Base-by-base conservation (phyloP, 1,140 invertebrate species). In the Euura saliciscinereae region DNA sequence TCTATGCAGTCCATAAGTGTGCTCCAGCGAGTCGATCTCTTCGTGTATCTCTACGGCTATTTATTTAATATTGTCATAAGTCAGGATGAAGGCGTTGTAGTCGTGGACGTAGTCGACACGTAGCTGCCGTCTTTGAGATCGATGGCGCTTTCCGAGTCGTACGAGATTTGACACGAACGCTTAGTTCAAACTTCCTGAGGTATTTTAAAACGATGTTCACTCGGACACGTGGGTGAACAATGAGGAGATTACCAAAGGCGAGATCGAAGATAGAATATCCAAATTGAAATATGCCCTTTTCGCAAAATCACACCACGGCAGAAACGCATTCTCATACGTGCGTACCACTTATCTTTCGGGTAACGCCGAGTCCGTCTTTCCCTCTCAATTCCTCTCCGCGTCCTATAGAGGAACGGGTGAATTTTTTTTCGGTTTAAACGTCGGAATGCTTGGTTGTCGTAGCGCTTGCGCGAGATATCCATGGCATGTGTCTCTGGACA, bases 31-130 rank as follows among this genome's bases (percentile, higher is more conserved):
- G 71, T 42, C 28, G 28, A 28, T 28, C 66, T 67, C 68, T 28
- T 70, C 28, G 66, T 69, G 65, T 71, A 68, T 65, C 66, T 74
- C 79, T 72, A 65, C 43, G 73, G 76, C 75, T 80, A 80, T 80
- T 81, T 80, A 78, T 80, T 81, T 78, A 80, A 81, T 80, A 81
- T 80, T 74, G 75, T 80, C 77, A 71, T 78, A 73, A 73, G 70
- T 72, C 76, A 73, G 75, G 68, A 59, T 59, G 51, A 59, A 59
- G 51, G 51, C 51, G 51, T 59, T 59, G 51, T 59, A 59, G 51
- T n/a, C 51, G 51, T 59, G 51, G 13, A 59, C 10, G 28, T 1
- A 8, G 51, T 59, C 51, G 51, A 59, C 51, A 59, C 10, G 51
- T 59, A 8, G 51, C 51, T 59, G 51, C 51, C 51, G 51, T 59